phyloP scores from a whole-genome alignment of 2,888 invertebrate species.

The Dermolepida albohirtum region DNA sequence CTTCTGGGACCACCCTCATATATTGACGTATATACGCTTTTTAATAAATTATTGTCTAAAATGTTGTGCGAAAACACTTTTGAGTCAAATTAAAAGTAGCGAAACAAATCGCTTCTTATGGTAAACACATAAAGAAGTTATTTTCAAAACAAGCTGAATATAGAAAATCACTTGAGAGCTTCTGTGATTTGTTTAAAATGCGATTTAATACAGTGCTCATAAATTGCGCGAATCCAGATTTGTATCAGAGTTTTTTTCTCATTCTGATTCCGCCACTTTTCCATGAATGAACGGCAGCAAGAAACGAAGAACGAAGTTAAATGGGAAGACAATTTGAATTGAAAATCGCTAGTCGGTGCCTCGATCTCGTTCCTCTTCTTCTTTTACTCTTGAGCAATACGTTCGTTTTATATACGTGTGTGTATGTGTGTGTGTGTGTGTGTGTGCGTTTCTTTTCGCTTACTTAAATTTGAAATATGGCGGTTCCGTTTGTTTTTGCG shows the following conservation, averaged over 20 bases:
- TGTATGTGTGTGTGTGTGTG: conserved; percentile 14
- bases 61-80: too few relatives aligned
- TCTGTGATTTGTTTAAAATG: conserved; percentile 28
- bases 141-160: background rate
- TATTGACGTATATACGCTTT: too few relatives aligned
- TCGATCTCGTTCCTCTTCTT: conserved; percentile 19
- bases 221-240: conserved; percentile 34
- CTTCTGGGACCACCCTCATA: too few relatives aligned
- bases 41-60: too few relatives aligned
- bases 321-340: conserved; percentile 37
- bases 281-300: conserved; percentile 28
- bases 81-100: too few relatives aligned
- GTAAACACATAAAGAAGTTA: background rate
- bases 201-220: conserved; percentile 32
- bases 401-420: background rate
- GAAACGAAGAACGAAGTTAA: conserved; percentile 37
- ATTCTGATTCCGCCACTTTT: conserved; percentile 11
- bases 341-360: conserved; percentile 29
- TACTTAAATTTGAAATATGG: conserved; percentile 50
- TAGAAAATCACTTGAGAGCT: conserved; percentile 25
- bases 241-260: conserved; percentile 21
- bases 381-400: conserved; percentile 20
- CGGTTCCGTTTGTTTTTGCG: conserved; percentile 52
- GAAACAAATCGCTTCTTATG: too few relatives aligned
- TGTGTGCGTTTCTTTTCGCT: conserved; percentile 38